Conservation (phyloP, 2,888 invertebrate genomes). For the Lithophane semibrunnea region DNA sequence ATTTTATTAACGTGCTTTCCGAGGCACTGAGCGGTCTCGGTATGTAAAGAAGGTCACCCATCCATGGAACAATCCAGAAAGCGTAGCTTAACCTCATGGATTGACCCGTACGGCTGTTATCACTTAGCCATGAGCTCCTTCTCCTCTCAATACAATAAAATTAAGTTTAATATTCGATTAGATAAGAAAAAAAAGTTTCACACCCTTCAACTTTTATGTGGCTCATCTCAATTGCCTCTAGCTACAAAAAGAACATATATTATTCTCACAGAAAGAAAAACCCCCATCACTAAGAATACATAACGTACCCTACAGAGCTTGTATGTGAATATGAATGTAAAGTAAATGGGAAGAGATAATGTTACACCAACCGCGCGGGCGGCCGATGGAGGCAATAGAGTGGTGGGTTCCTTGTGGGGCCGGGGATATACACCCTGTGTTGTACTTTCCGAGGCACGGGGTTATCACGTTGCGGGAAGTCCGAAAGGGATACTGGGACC, state of each 20-base stretch:
- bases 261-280: not conserved
- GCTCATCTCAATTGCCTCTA: not conserved
- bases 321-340: constrained; percentile 64
- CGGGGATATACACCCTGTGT: not conserved
- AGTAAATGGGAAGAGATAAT: constrained; percentile 69
- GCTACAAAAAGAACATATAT: constrained; percentile 10
- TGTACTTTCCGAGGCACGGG: too few species aligned
- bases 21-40: too few species aligned
- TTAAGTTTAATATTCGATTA: not conserved
- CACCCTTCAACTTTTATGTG: constrained; percentile 3
- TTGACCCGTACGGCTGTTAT: too few species aligned
- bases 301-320: constrained; percentile 39
- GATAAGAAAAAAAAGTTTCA: not conserved
- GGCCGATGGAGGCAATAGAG: constrained; percentile 66
- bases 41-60: too few species aligned
- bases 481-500: too few species aligned
- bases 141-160: too few species aligned
- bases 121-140: too few species aligned
- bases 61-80: too few species aligned
- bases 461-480: too few species aligned
- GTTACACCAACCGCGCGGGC: constrained; percentile 63
- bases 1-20: too few species aligned
- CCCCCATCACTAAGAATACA: constrained; percentile 17
- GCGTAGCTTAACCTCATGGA: too few species aligned
- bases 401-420: constrained; percentile 49